A percentile compares a stretch with the other conserved stretches of the same genome.
Conservation (phyloP, 1,140 invertebrate genomes). For the Odontomachus brunneus region DNA sequence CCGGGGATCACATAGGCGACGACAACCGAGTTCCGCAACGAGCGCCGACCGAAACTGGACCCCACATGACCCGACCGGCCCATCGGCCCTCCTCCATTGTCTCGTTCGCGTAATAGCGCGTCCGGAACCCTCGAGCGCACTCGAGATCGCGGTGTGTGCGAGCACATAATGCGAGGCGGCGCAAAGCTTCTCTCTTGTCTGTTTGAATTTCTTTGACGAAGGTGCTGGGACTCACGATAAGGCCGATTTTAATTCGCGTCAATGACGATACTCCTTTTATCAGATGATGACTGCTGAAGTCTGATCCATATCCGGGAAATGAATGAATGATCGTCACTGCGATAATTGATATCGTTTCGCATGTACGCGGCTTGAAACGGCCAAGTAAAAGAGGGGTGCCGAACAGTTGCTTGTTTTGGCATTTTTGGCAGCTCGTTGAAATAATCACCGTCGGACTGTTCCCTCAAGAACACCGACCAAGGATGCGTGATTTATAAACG, state of each 20-base stretch:
- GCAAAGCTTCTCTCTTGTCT: no score
- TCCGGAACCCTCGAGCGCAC: constrained; percentile 40
- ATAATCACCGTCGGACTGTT: neutral
- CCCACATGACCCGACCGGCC: constrained; percentile 32
- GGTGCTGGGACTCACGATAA: neutral
- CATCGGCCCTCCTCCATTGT: constrained; percentile 37
- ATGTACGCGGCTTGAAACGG: no score
- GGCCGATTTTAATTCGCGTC: neutral
- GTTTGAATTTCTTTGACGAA: constrained; percentile 10
- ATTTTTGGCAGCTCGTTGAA: neutral
- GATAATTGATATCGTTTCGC: neutral
- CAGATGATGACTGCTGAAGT: neutral
- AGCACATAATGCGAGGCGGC: constrained; percentile 8
- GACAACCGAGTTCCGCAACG: constrained; percentile 54
- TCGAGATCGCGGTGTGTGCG: constrained; percentile 20
- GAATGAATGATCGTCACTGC: neutral
- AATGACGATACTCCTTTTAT: neutral
- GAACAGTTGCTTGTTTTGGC: neutral
- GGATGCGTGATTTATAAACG: constrained; percentile 19
- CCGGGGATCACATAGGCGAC: constrained; percentile 40
- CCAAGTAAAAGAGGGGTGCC: neutral
- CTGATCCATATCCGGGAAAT: neutral
- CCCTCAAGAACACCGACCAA: neutral
- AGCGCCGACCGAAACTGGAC: constrained; percentile 64
- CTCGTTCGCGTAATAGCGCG: constrained; percentile 43